Base-by-base conservation (phyloP, 1,140 invertebrate genomes). In the Cephus cinctus region DNA sequence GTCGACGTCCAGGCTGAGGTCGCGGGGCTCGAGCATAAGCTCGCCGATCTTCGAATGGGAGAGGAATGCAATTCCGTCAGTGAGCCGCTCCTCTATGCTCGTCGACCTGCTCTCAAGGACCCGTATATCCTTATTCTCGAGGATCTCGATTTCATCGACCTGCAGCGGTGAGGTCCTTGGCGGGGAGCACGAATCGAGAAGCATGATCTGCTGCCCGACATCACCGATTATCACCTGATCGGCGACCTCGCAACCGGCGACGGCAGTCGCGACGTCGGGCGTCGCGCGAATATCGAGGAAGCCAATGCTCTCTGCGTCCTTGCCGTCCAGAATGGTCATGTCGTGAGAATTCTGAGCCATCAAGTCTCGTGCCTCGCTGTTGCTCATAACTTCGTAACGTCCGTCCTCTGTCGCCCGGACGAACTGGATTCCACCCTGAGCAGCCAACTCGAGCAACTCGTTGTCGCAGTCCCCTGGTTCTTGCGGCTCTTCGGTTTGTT, bases 401-500 rank as follows among this genome's bases (percentile, higher is more conserved):
- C 77, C 77, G 52, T 78, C 72, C 43, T 75, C 75, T 9, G 70
- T 75, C 20, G 75, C 73, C 2, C 75, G 67, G 31, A 79, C 70
- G 43, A 79, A 78, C 54, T 79, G 76, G 52, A 79, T 75, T 25
- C 71, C 76, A 43, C 72, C 74, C 54, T 73, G 69, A 31, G 69
- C 70, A 18, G 74, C 74, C 23, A 78, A 59, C 45, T 78, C 75
- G 35, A 78, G 48, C 25, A 77, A 54, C 50, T 76, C 72, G 47
- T 69, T 71, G 51, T n/a, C n/a, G n/a, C n/a, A n/a, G n/a, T n/a
- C n/a, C n/a, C n/a, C n/a, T n/a, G n/a, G n/a, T n/a, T n/a, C n/a
- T n/a, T n/a, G n/a, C n/a, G n/a, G n/a, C n/a, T n/a, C n/a, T n/a
- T n/a, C n/a, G n/a, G n/a, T n/a, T n/a, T n/a, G n/a, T n/a, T n/a